A percentile compares a stretch with the other conserved stretches of the same genome.
Evolutionary conservation across 2,888 invertebrate genomes (phyloP).

Genomic region (Crossocerus cetratus): DNA sequence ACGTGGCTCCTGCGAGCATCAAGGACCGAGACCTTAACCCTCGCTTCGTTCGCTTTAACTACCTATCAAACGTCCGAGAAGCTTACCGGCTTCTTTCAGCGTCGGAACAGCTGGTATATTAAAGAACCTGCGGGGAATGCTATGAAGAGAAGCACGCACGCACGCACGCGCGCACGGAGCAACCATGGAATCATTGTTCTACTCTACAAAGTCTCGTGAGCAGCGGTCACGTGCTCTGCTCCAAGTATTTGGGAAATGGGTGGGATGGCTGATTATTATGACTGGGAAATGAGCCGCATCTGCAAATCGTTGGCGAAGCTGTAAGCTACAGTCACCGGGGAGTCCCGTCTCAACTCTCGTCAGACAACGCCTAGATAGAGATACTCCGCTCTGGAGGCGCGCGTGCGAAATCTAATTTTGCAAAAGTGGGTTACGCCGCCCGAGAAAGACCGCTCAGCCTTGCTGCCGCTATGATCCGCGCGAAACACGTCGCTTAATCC

Average conservation of each 20-base stretch:
- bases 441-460: slow-evolving; percentile 15
- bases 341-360: slow-evolving; percentile 17
- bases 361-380: slow-evolving; percentile 39
- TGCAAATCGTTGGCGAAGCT: slow-evolving; percentile 37
- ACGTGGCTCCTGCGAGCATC: slow-evolving; percentile 47
- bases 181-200: too few relatives aligned
- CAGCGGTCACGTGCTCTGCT: too few relatives aligned
- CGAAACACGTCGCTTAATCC: neutral
- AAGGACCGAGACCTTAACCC: slow-evolving; percentile 44
- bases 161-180: too few relatives aligned
- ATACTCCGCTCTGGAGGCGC: slow-evolving; percentile 25
- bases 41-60: slow-evolving; percentile 29
- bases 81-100: too few relatives aligned
- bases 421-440: slow-evolving; percentile 53
- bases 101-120: too few relatives aligned
- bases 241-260: slow-evolving; percentile 5
- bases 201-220: too few relatives aligned
- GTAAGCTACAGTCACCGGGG: slow-evolving; percentile 48
- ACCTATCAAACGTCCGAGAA: neutral
- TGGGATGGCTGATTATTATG: slow-evolving; percentile 23
- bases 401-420: slow-evolving; percentile 58
- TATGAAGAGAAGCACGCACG: too few relatives aligned
- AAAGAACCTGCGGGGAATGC: too few relatives aligned
- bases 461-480: slow-evolving; percentile 15
- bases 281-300: slow-evolving; percentile 20